Conservation (phyloP, 2,113 vertebrate genomes). For the rabbit (Oryctolagus cuniculus) region mOryCun1.1 NC_091452.1:6208501-6209000, state of each 20-base stretch:
- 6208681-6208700: neutral
- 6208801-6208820: constrained; percentile 58
- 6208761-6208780: constrained; percentile 76
- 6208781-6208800: constrained; percentile 63
- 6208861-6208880: constrained; percentile 80
- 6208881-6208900: constrained; percentile 86
- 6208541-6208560: neutral
- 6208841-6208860: constrained; percentile 79
- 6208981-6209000: constrained; percentile 69
- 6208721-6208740: neutral
- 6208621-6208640: neutral
- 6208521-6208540: fast-evolving
- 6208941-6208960: constrained; percentile 68
- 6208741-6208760: constrained; percentile 30
- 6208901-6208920: constrained; percentile 84
- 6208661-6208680: neutral
- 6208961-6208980: constrained; percentile 71
- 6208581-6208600: neutral
- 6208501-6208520: fast-evolving
- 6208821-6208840: constrained; percentile 75
- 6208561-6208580: neutral
- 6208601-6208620: neutral
- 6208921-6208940: constrained; percentile 78
- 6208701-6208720: neutral
- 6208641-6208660: fast-evolving